Percentiles rank a stretch among this genome's conserved stretches.
Conservation (phyloP, 2,113 vertebrate species). For the Panthera tigris region DNA sequence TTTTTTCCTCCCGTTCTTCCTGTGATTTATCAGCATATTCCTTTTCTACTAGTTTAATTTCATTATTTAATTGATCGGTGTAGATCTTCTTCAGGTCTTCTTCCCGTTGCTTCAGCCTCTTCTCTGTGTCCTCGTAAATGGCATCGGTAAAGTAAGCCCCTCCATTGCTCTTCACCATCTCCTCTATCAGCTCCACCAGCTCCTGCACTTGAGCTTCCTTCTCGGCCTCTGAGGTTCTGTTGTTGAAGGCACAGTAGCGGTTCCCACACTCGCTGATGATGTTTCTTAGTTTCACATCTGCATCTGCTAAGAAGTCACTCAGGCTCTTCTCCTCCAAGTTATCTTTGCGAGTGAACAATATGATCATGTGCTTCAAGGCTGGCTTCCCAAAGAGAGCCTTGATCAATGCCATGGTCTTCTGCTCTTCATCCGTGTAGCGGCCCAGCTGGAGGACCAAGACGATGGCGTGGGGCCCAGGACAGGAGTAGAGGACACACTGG, state of each 20-base stretch:
- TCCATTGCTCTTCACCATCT: conserved; percentile 77
- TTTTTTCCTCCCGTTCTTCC: not conserved
- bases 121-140: not conserved
- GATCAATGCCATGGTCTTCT: not conserved
- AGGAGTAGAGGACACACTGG: not conserved
- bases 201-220: conserved; percentile 71
- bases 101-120: rapidly evolving
- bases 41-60: not conserved
- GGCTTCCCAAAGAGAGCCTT: not conserved
- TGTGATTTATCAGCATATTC: not conserved
- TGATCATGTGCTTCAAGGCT: not conserved
- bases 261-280: conserved; percentile 72
- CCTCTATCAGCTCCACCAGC: conserved; percentile 82
- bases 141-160: conserved; percentile 67
- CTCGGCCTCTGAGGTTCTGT: conserved; percentile 40
- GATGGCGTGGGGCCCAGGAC: conserved; percentile 50
- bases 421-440: not conserved
- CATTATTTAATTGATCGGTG: rapidly evolving
- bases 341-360: conserved; percentile 59
- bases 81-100: not conserved
- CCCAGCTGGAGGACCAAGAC: not conserved
- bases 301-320: rapidly evolving
- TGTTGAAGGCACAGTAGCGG: conserved; percentile 82
- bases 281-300: not conserved
- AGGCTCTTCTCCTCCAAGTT: not conserved